Percentiles rank a stretch among this genome's conserved stretches.
phyloP scores from a whole-genome alignment of 1,140 invertebrate genomes.

The Amphibalanus amphitrite region DNA sequence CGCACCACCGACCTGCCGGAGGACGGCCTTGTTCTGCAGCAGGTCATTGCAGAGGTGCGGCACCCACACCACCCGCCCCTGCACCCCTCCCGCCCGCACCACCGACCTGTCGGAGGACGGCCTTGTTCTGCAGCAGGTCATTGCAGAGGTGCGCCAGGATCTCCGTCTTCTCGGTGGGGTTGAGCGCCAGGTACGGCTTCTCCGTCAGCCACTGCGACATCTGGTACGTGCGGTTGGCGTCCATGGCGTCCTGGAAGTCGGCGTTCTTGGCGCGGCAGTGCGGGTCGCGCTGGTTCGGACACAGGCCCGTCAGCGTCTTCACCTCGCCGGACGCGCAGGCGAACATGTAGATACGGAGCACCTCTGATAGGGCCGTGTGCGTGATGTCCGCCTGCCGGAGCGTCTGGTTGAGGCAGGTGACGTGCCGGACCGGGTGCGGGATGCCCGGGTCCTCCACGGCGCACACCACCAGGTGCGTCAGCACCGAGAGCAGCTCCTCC shows the following conservation, averaged over 20 bases:
- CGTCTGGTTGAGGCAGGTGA: conserved; percentile 73
- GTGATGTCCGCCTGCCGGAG: conserved; percentile 80
- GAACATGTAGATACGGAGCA: conserved; percentile 72
- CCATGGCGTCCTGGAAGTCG: conserved; percentile 53
- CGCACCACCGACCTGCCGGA: conserved; percentile 36
- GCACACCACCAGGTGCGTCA: conserved; percentile 75
- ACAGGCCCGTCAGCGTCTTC: conserved; percentile 11
- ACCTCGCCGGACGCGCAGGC: conserved; percentile 63
- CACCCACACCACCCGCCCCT: conserved; percentile 29
- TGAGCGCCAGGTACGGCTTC: conserved; percentile 66
- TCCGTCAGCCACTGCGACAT: conserved; percentile 44
- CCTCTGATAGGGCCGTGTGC: conserved; percentile 76
- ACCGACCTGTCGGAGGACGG: conserved; percentile 46
- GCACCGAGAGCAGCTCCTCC: conserved; percentile 67
- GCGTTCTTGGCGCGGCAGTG: conserved; percentile 37
- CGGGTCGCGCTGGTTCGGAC: background rate
- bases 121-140: conserved; percentile 80
- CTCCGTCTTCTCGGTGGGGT: conserved; percentile 64
- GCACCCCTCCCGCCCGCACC: conserved; percentile 31
- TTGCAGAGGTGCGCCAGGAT: conserved; percentile 82
- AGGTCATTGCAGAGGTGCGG: conserved; percentile 86
- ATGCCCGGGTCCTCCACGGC: conserved; percentile 89
- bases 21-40: conserved; percentile 72
- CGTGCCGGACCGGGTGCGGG: conserved; percentile 65
- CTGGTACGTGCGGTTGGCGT: conserved; percentile 37